A percentile compares a stretch with the other conserved stretches of the same genome.
phyloP scores from a whole-genome alignment of 2,888 invertebrate species.

The Scaptomyza flava region DNA sequence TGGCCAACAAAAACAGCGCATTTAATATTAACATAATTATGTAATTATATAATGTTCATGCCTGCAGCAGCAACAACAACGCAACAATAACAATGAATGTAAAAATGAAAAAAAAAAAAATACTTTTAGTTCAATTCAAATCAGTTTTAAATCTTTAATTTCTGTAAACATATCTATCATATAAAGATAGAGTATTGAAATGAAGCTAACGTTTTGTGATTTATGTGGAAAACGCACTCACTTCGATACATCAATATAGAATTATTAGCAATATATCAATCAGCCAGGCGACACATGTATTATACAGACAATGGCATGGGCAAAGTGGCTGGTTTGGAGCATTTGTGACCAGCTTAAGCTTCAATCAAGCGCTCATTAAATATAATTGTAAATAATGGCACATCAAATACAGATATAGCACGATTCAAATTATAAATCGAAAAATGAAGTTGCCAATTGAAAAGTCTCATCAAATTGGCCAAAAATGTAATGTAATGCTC shows the following conservation, averaged over 20 bases:
- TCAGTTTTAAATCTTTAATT: too few species aligned
- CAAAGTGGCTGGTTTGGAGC: neutral
- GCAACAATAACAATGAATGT: neutral
- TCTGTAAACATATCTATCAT: neutral
- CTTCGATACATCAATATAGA: constrained; percentile 40
- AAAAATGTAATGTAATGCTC: constrained; percentile 25
- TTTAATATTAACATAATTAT: constrained; percentile 36
- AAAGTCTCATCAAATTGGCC: constrained; percentile 35
- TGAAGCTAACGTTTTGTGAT: constrained; percentile 24
- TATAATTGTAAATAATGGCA: constrained; percentile 66
- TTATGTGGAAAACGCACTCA: constrained; percentile 22
- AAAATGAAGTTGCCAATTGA: constrained; percentile 6
- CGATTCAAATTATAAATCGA: neutral
- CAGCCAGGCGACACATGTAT: constrained; percentile 9
- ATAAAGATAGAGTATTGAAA: constrained; percentile 23
- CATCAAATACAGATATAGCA: constrained; percentile 26
- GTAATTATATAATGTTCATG: constrained; percentile 37
- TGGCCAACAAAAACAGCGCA: constrained; percentile 33
- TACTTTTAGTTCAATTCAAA: too few species aligned
- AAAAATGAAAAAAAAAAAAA: too few species aligned
- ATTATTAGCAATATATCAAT: constrained; percentile 48
- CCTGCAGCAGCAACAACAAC: constrained; percentile 14
- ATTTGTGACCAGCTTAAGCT: constrained; percentile 1
- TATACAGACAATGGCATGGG: neutral
- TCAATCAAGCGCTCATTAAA: constrained; percentile 44